Percentiles rank a stretch among this genome's conserved stretches.
These are phyloP conservation scores for Cheiracanthium punctorium DNA, from an alignment of 2,888 invertebrate genomes.

Conservation along the genomic window DNA sequence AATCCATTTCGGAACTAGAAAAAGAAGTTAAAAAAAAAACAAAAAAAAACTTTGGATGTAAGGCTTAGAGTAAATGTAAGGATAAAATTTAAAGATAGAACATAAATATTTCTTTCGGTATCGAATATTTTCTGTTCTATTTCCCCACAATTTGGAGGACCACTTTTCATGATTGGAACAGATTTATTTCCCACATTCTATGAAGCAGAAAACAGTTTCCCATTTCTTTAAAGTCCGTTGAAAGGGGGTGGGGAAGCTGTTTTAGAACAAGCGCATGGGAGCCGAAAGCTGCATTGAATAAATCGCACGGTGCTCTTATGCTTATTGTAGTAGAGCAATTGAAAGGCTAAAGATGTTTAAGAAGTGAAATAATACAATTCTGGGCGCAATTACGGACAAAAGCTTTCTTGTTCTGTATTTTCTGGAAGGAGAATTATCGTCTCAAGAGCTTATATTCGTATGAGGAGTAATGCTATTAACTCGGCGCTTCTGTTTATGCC, in stretches of 20 bases:
- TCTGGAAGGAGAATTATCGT: no score
- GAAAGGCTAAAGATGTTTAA: not conserved
- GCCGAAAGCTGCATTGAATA: not conserved
- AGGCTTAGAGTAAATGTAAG: not conserved
- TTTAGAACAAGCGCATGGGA: not conserved
- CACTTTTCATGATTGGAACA: constrained; percentile 2
- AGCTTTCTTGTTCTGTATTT: no score
- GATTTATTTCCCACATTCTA: not conserved
- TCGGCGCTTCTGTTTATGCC: no score
- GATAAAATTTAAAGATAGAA: not conserved
- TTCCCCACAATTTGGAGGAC: not conserved
- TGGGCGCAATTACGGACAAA: not conserved
- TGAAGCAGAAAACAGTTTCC: not conserved
- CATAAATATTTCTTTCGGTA: not conserved
- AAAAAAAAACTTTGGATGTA: no score
- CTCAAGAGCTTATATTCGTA: no score
- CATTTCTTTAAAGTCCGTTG: not conserved
- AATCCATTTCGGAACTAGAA: not conserved
- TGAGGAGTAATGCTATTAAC: no score
- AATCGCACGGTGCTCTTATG: not conserved
- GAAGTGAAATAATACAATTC: no score
- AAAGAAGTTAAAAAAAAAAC: no score
- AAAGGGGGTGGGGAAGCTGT: not conserved
- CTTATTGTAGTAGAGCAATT: not conserved
- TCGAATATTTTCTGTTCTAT: not conserved